These are phyloP conservation scores for Pyralis farinalis DNA, from an alignment of 2,888 invertebrate genomes.

Conservation along the genomic window DNA sequence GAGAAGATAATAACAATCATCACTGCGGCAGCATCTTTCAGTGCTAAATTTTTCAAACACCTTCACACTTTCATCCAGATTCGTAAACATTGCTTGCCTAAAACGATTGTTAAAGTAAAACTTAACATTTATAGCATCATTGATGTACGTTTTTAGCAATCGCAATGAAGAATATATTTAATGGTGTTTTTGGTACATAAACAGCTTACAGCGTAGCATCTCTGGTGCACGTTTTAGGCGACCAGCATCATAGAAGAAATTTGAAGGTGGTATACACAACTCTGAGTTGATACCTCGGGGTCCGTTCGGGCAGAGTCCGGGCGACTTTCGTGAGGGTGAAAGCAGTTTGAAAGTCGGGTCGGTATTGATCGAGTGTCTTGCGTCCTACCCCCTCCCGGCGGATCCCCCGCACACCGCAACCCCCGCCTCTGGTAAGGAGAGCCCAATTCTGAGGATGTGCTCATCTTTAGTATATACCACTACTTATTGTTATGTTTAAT, in stretches of 20 bases:
- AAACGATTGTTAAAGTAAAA: not conserved
- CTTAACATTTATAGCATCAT: not conserved
- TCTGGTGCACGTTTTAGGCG: not conserved
- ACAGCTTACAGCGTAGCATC: not conserved
- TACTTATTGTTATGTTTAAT: not conserved
- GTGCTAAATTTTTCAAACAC: not conserved
- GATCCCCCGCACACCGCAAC: constrained; percentile 34
- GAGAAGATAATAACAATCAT: not conserved
- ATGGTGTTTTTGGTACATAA: not conserved
- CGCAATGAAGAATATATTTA: not conserved
- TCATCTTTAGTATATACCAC: constrained; percentile 47
- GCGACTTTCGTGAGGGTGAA: constrained; percentile 81
- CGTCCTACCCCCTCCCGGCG: constrained; percentile 37
- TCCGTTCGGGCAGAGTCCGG: constrained; percentile 66
- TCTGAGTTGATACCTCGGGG: constrained; percentile 37
- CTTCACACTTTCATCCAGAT: not conserved
- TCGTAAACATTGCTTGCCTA: not conserved
- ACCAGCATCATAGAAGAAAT: not conserved
- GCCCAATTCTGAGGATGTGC: constrained; percentile 63
- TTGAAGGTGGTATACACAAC: constrained; percentile 35
- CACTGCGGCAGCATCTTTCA: constrained; percentile 11
- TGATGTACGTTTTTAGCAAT: not conserved
- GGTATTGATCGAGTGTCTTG: constrained; percentile 81
- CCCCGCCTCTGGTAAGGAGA: constrained; percentile 48
- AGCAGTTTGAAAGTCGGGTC: constrained; percentile 81